These are phyloP conservation scores for Dromaius novaehollandiae DNA, from an alignment of 2,113 vertebrate species.

Conservation along the genomic window DNA sequence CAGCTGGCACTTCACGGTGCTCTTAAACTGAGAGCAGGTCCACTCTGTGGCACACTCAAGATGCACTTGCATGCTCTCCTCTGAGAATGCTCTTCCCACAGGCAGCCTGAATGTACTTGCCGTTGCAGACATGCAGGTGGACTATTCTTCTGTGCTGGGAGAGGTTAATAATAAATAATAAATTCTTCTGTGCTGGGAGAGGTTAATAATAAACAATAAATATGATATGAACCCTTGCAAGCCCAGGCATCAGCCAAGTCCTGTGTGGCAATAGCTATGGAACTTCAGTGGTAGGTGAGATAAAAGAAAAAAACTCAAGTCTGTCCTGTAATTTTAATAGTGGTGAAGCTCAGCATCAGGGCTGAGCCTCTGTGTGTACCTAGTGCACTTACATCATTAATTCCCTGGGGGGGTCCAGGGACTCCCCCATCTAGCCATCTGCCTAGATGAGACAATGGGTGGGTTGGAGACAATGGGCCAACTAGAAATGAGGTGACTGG, in stretches of 20 bases:
- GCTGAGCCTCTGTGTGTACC: background rate
- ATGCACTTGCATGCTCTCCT: background rate
- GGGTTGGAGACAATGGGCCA: background rate
- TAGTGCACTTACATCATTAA: background rate
- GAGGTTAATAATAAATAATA: background rate
- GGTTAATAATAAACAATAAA: background rate
- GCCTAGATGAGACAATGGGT: background rate
- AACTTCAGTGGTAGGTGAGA: background rate
- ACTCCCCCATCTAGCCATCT: background rate
- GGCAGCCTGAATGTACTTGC: background rate
- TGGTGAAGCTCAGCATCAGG: background rate
- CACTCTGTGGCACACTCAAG: background rate
- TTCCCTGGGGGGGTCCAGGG: background rate
- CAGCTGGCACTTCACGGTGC: background rate
- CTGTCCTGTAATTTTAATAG: background rate
- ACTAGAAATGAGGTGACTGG: background rate
- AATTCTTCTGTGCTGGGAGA: background rate
- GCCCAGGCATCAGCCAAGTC: background rate
- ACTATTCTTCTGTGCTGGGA: background rate
- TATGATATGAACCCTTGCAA: background rate
- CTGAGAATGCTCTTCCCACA: background rate
- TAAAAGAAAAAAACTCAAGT: background rate
- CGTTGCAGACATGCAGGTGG: background rate
- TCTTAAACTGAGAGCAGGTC: too few relatives aligned
- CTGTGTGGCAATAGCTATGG: background rate